Conservation (phyloP, 1,140 invertebrate genomes). For the Trichogramma pretiosum region DNA sequence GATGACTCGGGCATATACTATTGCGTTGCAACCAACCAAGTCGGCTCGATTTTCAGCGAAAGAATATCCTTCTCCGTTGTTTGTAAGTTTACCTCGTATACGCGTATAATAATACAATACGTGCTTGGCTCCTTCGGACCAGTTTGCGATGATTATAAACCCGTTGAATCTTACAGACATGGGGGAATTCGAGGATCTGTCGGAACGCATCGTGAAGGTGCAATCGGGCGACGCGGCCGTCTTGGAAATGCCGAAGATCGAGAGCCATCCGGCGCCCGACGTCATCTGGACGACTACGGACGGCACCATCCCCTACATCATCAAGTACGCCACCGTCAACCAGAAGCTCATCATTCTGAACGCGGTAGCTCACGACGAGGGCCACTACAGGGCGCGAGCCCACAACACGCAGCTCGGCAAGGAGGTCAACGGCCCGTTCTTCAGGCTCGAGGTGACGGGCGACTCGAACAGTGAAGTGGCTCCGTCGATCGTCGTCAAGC, state of each 20-base stretch:
- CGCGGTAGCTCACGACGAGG: conserved; percentile 60
- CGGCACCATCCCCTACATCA: conserved; percentile 60
- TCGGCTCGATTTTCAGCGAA: conserved; percentile 83
- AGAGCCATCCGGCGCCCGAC: conserved; percentile 71
- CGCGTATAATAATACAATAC: neutral
- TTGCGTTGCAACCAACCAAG: conserved; percentile 81
- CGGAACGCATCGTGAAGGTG: conserved; percentile 58
- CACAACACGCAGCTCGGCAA: conserved; percentile 81
- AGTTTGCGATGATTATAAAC: too few species aligned
- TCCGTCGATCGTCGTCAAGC: conserved; percentile 75
- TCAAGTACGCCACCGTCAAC: conserved; percentile 71
- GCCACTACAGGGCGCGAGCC: conserved; percentile 70
- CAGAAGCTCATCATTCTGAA: conserved; percentile 66
- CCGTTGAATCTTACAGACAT: conserved; percentile 56
- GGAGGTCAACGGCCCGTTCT: conserved; percentile 76
- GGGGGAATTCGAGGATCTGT: conserved; percentile 66
- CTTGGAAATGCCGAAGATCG: conserved; percentile 69
- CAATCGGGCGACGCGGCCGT: conserved; percentile 72
- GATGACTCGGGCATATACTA: conserved; percentile 81
- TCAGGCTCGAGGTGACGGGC: conserved; percentile 63
- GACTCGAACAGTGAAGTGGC: conserved; percentile 62
- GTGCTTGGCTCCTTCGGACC: neutral
- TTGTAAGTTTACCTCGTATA: conserved; percentile 58
- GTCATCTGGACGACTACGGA: conserved; percentile 77
- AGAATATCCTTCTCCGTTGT: conserved; percentile 78